Base-by-base conservation (phyloP, 2,888 invertebrate species). In the Tolmerus cingulatus region DNA sequence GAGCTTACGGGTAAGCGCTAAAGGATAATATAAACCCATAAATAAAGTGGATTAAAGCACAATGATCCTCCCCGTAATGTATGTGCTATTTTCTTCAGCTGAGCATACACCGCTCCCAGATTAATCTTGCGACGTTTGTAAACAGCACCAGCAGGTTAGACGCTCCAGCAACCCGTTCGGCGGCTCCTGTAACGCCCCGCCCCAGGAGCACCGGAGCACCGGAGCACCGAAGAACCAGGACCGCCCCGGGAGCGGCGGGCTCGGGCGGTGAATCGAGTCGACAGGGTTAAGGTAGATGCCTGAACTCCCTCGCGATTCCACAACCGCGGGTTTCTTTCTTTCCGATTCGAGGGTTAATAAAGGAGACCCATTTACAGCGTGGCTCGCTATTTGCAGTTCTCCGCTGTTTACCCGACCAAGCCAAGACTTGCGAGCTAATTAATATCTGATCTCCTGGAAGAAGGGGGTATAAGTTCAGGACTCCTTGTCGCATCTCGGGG, bases 21-120 rank as follows among this genome's bases (percentile, higher is more conserved):
- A 89, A 89, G 90, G 89, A 90, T 90, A 90, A 91, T 90, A 90
- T 90, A 90, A 90, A 90, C 89, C 90, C 90, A 91, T 91, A 91
- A 91, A 91, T 91, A 90, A 90, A 90, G 89, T 90, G 90, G 91
- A 91, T 91, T 91, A 90, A 90, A 91, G 90, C 90, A 89, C 90
- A 90, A 90, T 90, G 91, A 91, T 90, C 90, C 91, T 89, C 79
- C 30, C 79, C 86, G 89, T 90, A 90, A 90, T 90, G 89, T 90
- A 90, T 88, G 87, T 87, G 87, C 87, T 88, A 86, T 87, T 88
- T 86, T 88, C 87, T 87, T 87, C 85, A 88, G 79, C 86, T 81
- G 87, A 88, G 87, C 88, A 87, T 87, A 88, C 79, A 88, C 77
- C 77, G 86, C 87, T 87, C 74, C 51, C 23, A 88, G 88, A 89